Conservation (phyloP, 1,140 invertebrate species). For the Pentalonia nigronervosa region DNA sequence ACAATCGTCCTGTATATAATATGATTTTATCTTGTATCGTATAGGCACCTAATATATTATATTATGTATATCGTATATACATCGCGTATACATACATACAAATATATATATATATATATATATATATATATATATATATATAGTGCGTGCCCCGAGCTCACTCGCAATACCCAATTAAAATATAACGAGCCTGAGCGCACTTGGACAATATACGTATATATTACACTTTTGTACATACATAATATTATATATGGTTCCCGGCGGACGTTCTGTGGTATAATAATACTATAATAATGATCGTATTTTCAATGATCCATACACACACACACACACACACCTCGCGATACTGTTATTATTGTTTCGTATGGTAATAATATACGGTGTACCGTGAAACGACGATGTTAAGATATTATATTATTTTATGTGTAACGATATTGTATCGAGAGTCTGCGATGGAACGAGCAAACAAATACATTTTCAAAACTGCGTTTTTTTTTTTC, state of each 20-base stretch:
- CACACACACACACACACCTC: background rate
- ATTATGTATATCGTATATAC: background rate
- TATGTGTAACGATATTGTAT: background rate
- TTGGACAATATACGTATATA: background rate
- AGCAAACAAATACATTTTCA: background rate
- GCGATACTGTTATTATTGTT: background rate
- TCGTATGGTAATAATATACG: background rate
- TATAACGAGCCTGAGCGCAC: background rate
- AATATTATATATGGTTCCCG: slow-evolving; percentile 9
- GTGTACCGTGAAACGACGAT: background rate
- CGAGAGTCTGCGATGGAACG: background rate
- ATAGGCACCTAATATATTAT: background rate
- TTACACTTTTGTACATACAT: background rate
- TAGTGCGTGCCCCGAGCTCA: background rate
- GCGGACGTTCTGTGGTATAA: background rate
- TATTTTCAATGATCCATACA: background rate
- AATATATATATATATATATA: background rate
- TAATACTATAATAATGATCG: background rate
- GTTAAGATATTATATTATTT: background rate
- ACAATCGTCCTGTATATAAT: background rate
- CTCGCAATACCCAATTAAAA: background rate
- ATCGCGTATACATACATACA: too few relatives aligned
- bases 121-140: background rate
- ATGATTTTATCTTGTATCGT: background rate
- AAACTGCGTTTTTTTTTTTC: background rate